Conservation (phyloP, 35 echinoderm and acorn worm species). For the Heliocidaris erythrogramma region DNA sequence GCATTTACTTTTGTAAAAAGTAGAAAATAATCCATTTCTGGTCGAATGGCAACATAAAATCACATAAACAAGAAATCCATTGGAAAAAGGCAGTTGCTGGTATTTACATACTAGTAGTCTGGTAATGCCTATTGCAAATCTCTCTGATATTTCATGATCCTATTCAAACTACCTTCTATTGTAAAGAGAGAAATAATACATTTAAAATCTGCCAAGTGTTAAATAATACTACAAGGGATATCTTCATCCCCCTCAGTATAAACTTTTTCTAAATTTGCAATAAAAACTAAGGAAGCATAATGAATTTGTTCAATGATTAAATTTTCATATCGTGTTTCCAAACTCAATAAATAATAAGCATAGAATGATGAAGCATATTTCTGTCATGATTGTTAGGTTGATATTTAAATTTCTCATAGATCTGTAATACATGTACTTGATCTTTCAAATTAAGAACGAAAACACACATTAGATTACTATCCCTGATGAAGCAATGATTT, state of each 20-base stretch:
- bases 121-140: not conserved
- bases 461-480: not conserved
- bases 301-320: not conserved
- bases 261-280: not conserved
- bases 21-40: conserved; percentile 33
- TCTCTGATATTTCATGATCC: not conserved
- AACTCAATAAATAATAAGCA: not conserved
- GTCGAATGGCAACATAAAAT: not conserved
- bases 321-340: not conserved
- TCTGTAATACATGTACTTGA: too few species aligned
- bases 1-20: conserved; percentile 33
- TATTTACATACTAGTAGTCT: not conserved
- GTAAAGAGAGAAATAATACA: not conserved
- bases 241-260: not conserved
- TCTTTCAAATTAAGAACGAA: not conserved
- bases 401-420: not conserved
- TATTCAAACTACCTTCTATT: not conserved
- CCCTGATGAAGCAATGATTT: not conserved
- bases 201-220: not conserved
- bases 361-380: not conserved
- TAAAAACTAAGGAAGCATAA: not conserved
- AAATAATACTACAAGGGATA: not conserved
- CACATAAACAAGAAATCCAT: not conserved
- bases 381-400: not conserved
- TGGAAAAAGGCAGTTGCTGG: conserved; percentile 8